phyloP scores from a whole-genome alignment of 2,888 invertebrate species.

The Diplazon laetatorius region DNA sequence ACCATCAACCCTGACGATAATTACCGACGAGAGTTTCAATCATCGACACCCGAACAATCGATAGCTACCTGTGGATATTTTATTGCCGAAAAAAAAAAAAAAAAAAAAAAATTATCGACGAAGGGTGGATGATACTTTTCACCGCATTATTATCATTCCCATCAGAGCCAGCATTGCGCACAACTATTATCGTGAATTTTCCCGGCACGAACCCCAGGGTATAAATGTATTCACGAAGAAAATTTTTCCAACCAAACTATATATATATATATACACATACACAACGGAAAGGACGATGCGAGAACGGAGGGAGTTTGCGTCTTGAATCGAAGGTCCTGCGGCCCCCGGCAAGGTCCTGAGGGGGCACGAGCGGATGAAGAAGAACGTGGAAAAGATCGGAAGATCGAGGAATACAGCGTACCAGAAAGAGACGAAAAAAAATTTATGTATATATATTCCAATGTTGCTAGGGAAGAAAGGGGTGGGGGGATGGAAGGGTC shows the following conservation, averaged over 20 bases:
- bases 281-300: slow-evolving; percentile 11
- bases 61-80: not conserved
- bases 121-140: not conserved
- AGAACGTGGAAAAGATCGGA: slow-evolving; percentile 25
- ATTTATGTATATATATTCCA: slow-evolving; percentile 3
- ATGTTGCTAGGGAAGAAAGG: slow-evolving; percentile 41
- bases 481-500: slow-evolving; percentile 67
- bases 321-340: slow-evolving; percentile 15
- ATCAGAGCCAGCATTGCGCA: not conserved
- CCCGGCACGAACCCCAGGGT: not conserved
- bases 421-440: slow-evolving; percentile 56
- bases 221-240: slow-evolving; percentile 40
- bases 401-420: slow-evolving; percentile 41
- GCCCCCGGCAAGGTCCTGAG: slow-evolving; percentile 24
- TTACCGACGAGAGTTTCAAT: slow-evolving; percentile 6
- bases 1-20: too few species aligned
- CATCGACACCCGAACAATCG: not conserved
- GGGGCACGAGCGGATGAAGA: slow-evolving; percentile 7
- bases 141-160: not conserved
- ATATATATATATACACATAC: too few species aligned
- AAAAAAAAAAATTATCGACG: not conserved
- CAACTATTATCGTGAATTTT: not conserved
- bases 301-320: slow-evolving; percentile 11
- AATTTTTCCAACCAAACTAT: slow-evolving; percentile 58
- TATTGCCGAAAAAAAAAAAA: not conserved